phyloP scores from a whole-genome alignment of 2,113 vertebrate genomes.

The Cercocebus atys region DNA sequence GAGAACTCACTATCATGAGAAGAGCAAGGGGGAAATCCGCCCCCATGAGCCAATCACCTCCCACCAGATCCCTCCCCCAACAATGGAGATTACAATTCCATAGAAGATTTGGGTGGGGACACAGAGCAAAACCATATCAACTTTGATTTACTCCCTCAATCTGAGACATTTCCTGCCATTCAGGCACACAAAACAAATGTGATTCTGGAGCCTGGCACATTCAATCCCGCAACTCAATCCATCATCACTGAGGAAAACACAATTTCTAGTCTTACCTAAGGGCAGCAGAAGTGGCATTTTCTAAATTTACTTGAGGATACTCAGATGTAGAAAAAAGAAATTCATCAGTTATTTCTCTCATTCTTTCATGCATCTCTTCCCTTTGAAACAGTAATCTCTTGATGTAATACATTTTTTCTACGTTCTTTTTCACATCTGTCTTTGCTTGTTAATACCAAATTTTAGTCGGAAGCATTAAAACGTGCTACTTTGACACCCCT shows the following conservation, averaged over 20 bases:
- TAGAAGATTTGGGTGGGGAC: too few relatives aligned
- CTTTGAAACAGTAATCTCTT: not conserved
- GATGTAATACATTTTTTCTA: not conserved
- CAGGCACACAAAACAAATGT: not conserved
- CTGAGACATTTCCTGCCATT: not conserved
- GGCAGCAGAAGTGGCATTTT: not conserved
- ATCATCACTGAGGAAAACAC: not conserved
- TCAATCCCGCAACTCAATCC: not conserved
- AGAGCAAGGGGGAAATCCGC: too few relatives aligned
- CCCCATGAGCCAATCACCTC: too few relatives aligned
- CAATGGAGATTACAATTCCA: too few relatives aligned
- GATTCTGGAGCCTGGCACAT: not conserved
- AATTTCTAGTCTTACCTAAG: not conserved
- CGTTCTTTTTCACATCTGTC: not conserved
- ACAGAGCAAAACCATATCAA: too few relatives aligned
- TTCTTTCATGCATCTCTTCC: not conserved
- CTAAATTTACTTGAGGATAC: not conserved
- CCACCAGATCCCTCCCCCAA: too few relatives aligned
- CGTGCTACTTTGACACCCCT: not conserved
- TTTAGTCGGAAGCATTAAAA: not conserved
- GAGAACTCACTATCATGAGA: too few relatives aligned
- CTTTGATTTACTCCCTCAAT: not conserved
- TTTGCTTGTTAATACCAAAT: not conserved
- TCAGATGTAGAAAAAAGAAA: not conserved
- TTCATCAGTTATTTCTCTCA: not conserved